Evolutionary conservation across 1,140 invertebrate species (phyloP), one percentile per base, ranked within the genome.

Genomic region (Drosophila yakuba): DNA sequence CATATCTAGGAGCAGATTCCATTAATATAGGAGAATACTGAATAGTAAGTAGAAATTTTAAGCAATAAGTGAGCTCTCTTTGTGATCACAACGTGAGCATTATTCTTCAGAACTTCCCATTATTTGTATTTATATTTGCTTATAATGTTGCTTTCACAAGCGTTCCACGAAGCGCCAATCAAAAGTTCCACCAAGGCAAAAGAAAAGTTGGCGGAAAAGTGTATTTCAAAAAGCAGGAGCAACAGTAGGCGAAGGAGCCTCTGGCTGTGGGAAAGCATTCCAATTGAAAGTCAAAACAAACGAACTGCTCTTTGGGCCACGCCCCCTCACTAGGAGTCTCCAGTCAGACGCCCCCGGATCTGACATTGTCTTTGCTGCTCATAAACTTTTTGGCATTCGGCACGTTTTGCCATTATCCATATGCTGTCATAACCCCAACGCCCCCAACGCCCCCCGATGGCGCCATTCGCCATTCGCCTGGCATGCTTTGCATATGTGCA

Each of bases 231-330:
- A 36, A 59, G 10, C 8, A 41, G 25, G 15, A 73, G 50, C 50
- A 73, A 38, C 39, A 74, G 60, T 36, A 35, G 28, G 38, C n/a
- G 36, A 25, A 35, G 36, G 23, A 14, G 51, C 63, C 51, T 57
- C 3, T 28, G 64, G 64, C 48, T 15, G 35, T 25, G 51, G 43
- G 17, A 66, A 51, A 68, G 55, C 56, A 59, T 61, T 77, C 55
- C 56, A 77, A 77, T 77, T 77, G 74, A 77, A 68, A 76, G 73
- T 77, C 74, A 77, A 60, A 77, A 77, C 63, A 77, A 77, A 61
- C 74, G 62, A 68, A 73, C 20, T 45, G 62, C 41, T 67, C 45
- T 47, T 12, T 36, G 45, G 32, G 39, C 25, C 38, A 55, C 51
- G 58, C 51, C 60, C 17, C 43, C 44, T 11, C 60, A 63, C 50